phyloP scores from a whole-genome alignment of 2,113 vertebrate genomes.

The Phalacrocorax carbo region DNA sequence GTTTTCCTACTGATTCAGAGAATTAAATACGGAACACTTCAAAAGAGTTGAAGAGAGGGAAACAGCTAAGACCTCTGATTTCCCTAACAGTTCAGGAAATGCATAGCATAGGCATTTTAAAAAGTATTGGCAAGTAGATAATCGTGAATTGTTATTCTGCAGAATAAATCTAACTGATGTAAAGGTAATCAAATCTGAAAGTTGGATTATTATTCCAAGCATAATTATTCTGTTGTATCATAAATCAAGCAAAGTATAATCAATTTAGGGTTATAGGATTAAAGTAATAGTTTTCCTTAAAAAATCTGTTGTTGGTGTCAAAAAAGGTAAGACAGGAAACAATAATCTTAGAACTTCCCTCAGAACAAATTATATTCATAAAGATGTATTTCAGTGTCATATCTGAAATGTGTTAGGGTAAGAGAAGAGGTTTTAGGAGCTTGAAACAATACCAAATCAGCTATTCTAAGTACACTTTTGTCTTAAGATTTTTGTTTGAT shows the following conservation, averaged over 20 bases:
- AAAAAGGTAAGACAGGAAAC: slow-evolving; percentile 41
- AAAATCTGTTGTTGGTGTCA: neutral
- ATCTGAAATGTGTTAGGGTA: slow-evolving; percentile 34
- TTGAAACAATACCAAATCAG: slow-evolving; percentile 58
- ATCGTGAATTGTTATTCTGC: neutral
- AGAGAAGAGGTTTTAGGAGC: slow-evolving; percentile 30
- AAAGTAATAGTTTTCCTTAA: neutral
- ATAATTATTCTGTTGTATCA: neutral
- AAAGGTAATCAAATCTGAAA: neutral
- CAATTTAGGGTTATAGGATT: neutral
- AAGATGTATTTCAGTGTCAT: slow-evolving; percentile 17
- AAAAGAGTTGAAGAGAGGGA: neutral
- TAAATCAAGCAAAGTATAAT: neutral
- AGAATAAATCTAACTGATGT: neutral
- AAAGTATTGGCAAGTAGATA: neutral
- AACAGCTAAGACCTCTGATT: neutral
- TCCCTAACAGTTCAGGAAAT: neutral
- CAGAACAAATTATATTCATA: slow-evolving; percentile 38
- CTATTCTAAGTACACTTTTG: slow-evolving; percentile 40
- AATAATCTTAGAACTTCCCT: slow-evolving; percentile 34
- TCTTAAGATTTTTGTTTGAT: slow-evolving; percentile 58
- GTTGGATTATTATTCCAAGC: neutral
- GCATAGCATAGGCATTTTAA: neutral
- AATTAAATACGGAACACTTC: neutral
- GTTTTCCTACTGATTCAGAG: neutral